Evolutionary conservation across 2,113 vertebrate genomes (phyloP), one percentile per base, ranked within the genome.

Genomic region (Poeciliopsis turrubarensis): DNA sequence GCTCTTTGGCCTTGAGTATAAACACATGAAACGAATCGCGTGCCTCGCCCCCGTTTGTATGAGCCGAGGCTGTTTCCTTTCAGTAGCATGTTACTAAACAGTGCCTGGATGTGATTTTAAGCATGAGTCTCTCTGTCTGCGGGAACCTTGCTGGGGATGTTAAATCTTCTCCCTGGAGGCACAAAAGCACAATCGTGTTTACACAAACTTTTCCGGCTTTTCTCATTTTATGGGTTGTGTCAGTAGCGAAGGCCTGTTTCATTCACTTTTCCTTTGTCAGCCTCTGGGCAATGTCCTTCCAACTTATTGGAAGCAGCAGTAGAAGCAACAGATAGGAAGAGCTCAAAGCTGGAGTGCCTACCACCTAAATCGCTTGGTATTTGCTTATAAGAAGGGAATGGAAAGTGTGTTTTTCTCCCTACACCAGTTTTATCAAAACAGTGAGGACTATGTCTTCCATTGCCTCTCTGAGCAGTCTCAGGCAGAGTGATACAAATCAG

Each of bases 191-290:
- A 63, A 77, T 78, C 70, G 73, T 90, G 86, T 92, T 89, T 86
- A 85, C 87, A 86, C 89, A 89, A 87, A 77, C 68, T 89, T 85
- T 79, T 63, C 71, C 79, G 44, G 73, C 76, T 89, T 86, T 89
- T 89, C 86, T 86, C 65, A 88, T 90, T 88, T 89, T 83, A 83
- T 82, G 83, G 83, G 86, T 89, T 89, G 82, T 78, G 77, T 84
- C 51, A 67, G 81, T 84, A 83, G 82, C 68, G 77, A 71, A 77
- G 75, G 75, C 60, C 31, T n/a, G 74, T 82, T 88, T 83, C 30
- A 74, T 89, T 81, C 78, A 62, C 76, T 78, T 85, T 78, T 77
- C 77, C 83, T 81, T 54, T 12, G 51, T 72, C 70, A 79, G 82
- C 86, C 84, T 86, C 65, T n/a, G 30, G 86, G 87, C 86, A 79